These are phyloP conservation scores for Lepilemur ruficaudatus DNA, from an alignment of 2,797 vertebrate species.

Conservation along the genomic window DNA sequence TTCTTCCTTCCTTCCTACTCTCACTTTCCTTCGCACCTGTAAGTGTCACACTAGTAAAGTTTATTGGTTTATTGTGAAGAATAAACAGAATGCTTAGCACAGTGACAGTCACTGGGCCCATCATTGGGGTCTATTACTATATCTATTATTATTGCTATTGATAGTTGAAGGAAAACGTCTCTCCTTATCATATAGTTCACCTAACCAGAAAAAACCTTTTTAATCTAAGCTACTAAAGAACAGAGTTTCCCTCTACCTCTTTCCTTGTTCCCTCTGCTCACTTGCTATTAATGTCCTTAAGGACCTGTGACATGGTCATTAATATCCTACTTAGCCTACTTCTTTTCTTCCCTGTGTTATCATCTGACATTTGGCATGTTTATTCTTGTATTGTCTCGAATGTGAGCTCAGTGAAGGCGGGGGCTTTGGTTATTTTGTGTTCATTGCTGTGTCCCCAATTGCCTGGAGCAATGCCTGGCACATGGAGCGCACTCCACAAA, in stretches of 20 bases:
- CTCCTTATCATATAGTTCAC: background rate
- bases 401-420: background rate
- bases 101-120: background rate
- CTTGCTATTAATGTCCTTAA: background rate
- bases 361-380: background rate
- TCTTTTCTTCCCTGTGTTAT: background rate
- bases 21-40: background rate
- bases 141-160: background rate
- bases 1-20: fast-evolving
- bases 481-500: background rate
- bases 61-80: constrained; percentile 26
- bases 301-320: background rate
- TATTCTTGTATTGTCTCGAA: background rate
- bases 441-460: background rate
- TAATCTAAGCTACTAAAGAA: background rate
- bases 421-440: background rate
- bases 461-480: background rate
- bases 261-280: background rate
- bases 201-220: background rate
- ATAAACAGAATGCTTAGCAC: constrained; percentile 2
- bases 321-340: background rate
- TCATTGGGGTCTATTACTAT: background rate
- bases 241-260: background rate
- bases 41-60: background rate
- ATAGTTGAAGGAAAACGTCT: background rate